Percentiles rank a stretch among this genome's conserved stretches.
Conservation (phyloP, 2,113 vertebrate genomes). For the Aptenodytes forsteri region DNA sequence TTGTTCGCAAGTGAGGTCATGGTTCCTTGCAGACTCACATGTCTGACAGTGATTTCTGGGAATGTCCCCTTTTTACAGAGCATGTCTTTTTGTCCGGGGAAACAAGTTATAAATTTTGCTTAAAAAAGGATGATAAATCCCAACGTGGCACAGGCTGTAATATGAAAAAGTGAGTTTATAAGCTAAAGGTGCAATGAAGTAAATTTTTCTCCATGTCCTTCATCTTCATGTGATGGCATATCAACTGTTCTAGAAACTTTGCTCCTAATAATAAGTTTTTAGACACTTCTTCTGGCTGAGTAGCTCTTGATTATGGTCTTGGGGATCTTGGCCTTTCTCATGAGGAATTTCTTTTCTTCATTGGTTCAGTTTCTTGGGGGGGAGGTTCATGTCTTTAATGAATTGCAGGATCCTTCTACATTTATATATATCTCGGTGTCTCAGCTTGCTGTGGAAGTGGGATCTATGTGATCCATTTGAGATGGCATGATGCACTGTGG, state of each 20-base stretch:
- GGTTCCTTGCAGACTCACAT: not conserved
- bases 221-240: fast-evolving
- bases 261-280: not conserved
- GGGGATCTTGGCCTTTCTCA: not conserved
- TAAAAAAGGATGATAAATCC: not conserved
- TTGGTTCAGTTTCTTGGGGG: fast-evolving
- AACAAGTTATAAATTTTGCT: not conserved
- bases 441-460: not conserved
- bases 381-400: not conserved
- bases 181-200: not conserved
- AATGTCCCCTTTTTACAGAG: not conserved
- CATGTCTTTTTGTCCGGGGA: not conserved
- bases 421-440: fast-evolving
- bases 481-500: not conserved
- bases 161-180: not conserved
- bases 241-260: not conserved
- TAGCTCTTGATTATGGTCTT: not conserved
- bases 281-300: not conserved
- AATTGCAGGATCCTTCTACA: not conserved
- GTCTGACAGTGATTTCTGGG: not conserved
- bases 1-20: not conserved
- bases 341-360: not conserved
- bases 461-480: not conserved
- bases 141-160: not conserved
- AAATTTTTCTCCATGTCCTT: not conserved